Evolutionary conservation across 2,888 invertebrate genomes (phyloP).

Genomic region (Noctua janthe): DNA sequence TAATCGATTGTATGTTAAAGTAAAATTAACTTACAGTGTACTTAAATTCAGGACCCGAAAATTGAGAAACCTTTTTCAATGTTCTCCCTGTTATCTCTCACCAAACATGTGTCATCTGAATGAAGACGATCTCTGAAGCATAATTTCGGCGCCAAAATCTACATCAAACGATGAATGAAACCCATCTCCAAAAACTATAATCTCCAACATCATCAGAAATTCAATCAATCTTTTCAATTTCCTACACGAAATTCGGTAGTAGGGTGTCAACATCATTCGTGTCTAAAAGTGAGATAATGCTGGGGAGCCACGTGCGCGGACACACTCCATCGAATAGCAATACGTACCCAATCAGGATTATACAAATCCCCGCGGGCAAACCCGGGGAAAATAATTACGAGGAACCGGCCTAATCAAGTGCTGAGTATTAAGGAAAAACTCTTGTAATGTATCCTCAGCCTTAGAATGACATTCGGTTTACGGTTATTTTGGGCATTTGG

Average conservation of each 20-base stretch:
- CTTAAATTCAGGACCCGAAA: not conserved
- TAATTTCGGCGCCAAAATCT: not conserved
- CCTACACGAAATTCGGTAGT: slow-evolving; percentile 62
- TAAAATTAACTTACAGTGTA: not conserved
- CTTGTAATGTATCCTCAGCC: slow-evolving; percentile 63
- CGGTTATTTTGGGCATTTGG: slow-evolving; percentile 66
- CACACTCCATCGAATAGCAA: slow-evolving; percentile 89
- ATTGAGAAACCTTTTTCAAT: too few relatives aligned
- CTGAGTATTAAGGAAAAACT: slow-evolving; percentile 84
- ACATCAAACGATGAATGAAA: slow-evolving; percentile 1
- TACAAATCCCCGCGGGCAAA: slow-evolving; percentile 86
- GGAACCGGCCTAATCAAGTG: slow-evolving; percentile 86
- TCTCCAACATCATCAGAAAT: slow-evolving; percentile 52
- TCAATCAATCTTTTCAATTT: slow-evolving; percentile 69
- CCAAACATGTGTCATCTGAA: too few relatives aligned
- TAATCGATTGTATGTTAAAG: not conserved
- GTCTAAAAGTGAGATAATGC: slow-evolving; percentile 80
- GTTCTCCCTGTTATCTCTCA: not conserved
- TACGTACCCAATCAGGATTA: slow-evolving; percentile 90
- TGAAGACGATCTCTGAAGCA: not conserved
- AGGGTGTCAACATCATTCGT: slow-evolving; percentile 70
- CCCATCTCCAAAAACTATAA: slow-evolving; percentile 45
- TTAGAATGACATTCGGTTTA: slow-evolving; percentile 67
- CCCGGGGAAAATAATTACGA: slow-evolving; percentile 87
- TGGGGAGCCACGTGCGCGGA: slow-evolving; percentile 82